Percentiles rank a stretch among this genome's conserved stretches.
Evolutionary conservation across 2,797 vertebrate genomes (phyloP).

Genomic region (Lemur catta): DNA sequence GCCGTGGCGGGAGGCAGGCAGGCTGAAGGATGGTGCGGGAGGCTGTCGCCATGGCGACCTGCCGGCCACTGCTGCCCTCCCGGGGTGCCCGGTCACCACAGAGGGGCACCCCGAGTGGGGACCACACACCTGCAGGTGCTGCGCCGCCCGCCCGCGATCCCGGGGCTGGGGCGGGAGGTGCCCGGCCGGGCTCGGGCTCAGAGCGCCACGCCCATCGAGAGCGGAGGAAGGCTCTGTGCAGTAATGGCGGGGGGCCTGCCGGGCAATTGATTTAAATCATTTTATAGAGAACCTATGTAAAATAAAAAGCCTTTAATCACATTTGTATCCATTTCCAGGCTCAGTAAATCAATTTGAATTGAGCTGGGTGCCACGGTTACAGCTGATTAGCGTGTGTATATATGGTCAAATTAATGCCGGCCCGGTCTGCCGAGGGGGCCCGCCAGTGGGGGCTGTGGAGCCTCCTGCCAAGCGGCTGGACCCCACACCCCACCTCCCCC

Average conservation of each 20-base stretch:
- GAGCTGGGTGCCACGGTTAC: constrained; percentile 85
- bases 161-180: not conserved
- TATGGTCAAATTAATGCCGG: constrained; percentile 85
- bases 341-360: constrained; percentile 89
- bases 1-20: not conserved
- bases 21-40: not conserved
- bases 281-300: constrained; percentile 86
- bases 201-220: constrained; percentile 13
- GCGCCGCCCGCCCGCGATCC: not conserved
- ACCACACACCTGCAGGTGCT: not conserved
- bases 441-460: constrained; percentile 41
- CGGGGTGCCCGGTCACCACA: not conserved
- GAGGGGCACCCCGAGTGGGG: not conserved
- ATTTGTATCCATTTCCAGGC: constrained; percentile 88
- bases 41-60: not conserved
- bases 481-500: not conserved
- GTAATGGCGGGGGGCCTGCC: constrained; percentile 61
- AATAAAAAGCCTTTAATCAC: constrained; percentile 90
- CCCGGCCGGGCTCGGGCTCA: not conserved
- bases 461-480: not conserved
- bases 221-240: not conserved
- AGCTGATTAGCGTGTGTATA: constrained; percentile 85
- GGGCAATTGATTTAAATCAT: constrained; percentile 86
- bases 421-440: constrained; percentile 80
- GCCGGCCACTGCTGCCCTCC: not conserved